phyloP scores from a whole-genome alignment of 1,140 invertebrate species.

The Heliconius congener region DNA sequence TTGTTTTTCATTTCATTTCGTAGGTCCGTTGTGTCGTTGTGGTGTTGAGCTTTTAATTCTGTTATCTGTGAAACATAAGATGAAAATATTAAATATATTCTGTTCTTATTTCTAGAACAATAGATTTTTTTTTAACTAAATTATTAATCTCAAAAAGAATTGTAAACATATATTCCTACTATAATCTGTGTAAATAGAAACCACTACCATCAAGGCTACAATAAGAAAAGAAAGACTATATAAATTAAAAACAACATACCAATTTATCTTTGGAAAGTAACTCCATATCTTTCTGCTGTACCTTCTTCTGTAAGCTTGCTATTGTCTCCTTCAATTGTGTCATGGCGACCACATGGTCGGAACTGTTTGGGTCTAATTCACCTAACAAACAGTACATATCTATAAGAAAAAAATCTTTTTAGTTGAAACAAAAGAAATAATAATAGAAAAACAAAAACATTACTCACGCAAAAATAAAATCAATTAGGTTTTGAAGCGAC shows the following conservation, averaged over 20 bases:
- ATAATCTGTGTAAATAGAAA: no score
- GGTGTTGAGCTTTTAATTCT: slow-evolving; percentile 95
- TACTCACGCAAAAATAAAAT: slow-evolving; percentile 15
- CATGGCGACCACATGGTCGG: slow-evolving; percentile 96
- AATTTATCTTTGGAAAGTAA: slow-evolving; percentile 95
- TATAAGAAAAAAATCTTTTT: slow-evolving; percentile 24
- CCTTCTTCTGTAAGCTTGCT: slow-evolving; percentile 94
- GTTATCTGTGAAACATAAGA: slow-evolving; percentile 86
- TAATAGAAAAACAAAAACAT: slow-evolving; percentile 26
- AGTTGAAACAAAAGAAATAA: slow-evolving; percentile 27
- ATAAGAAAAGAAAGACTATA: no score
- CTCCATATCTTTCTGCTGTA: slow-evolving; percentile 92
- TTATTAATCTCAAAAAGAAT: no score
- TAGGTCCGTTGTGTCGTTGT: slow-evolving; percentile 92
- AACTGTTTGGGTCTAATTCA: slow-evolving; percentile 91
- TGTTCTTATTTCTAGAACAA: no score
- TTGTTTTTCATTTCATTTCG: slow-evolving; percentile 91
- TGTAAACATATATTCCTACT: no score
- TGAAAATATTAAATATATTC: no score
- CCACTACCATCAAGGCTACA: no score
- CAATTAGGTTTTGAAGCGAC: background rate
- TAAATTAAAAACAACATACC: slow-evolving; percentile 78
- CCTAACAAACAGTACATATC: slow-evolving; percentile 56
- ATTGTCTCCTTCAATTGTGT: slow-evolving; percentile 97
- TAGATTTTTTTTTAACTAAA: no score